Base-by-base conservation (phyloP, 1,140 invertebrate genomes). In the Monochamus saltuarius region DNA sequence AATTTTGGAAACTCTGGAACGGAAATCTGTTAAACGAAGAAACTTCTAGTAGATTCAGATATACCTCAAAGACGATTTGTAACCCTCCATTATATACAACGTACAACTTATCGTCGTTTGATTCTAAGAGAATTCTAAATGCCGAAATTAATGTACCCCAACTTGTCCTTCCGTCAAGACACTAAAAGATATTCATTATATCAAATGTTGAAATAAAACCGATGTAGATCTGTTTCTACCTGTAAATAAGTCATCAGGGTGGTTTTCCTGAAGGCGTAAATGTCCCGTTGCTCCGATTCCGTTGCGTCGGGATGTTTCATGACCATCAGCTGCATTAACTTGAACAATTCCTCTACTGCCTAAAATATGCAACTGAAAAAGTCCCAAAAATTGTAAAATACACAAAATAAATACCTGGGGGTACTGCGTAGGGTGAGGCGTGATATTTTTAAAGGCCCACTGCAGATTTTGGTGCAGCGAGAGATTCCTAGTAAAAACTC, bases 391-490 rank as follows among this genome's bases (percentile, higher is more conserved):
- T 13, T 43, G n/a, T n/a, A 22, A 42, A 13, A 7, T 42, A 17
- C n/a, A 7, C 16, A 4, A 42, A 17, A 42, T 42, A 34, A 80
- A 81, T 76, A 89, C 88, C 16, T 85, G 85, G 38, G 89, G 87
- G 80, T 97, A 97, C 69, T 97, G 92, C 19, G 91, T 92, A 13
- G 92, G 91, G 81, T 95, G 93, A 11, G 92, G 92, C 14, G 92
- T 94, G 53, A 97, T 96, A 74, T 97, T 96, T 72, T 95, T 92
- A 76, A 96, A 97, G 46, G 94, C 94, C 94, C 94, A 97, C 73
- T 94, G 91, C 39, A 97, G 87, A 79, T 97, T 97, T 79, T 96
- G 94, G 82, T 97, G 94, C 62, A 87, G 86, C 0, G 92, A 91
- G 19, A 97, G 79, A 72, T 92, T 87, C 55, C 92, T 83, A 17